These are phyloP conservation scores for Xyliphius kryptos DNA, from an alignment of 2,113 vertebrate genomes.

Conservation along the genomic window DNA sequence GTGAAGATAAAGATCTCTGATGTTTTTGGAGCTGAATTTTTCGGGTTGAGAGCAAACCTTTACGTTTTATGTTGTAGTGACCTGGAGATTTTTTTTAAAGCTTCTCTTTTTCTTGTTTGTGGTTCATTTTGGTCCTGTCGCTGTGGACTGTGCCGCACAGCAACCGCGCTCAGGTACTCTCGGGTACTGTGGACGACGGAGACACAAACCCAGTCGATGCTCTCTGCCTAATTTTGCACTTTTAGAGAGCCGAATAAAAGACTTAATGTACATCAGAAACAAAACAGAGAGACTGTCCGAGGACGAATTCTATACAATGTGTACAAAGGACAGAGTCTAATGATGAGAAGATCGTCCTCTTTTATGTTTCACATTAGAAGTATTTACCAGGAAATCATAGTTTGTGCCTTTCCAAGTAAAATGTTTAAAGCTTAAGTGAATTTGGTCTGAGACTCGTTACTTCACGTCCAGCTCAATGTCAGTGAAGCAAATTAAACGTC, in stretches of 20 bases:
- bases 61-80: constrained; percentile 66
- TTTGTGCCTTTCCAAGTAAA: constrained; percentile 81
- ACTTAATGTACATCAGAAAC: constrained; percentile 52
- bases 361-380: constrained; percentile 71
- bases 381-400: constrained; percentile 77
- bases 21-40: constrained; percentile 52
- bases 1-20: constrained; percentile 62
- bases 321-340: not conserved
- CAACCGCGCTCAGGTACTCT: constrained; percentile 74
- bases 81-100: constrained; percentile 58
- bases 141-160: constrained; percentile 69
- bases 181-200: constrained; percentile 70
- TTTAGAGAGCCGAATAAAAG: constrained; percentile 51
- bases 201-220: constrained; percentile 60
- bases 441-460: not conserved
- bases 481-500: no score
- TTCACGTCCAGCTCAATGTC: no score
- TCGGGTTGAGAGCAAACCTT: constrained; percentile 55
- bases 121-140: constrained; percentile 54
- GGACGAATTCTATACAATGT: constrained; percentile 53
- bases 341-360: constrained; percentile 53
- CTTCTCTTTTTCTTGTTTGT: constrained; percentile 14
- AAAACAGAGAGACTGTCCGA: constrained; percentile 64
- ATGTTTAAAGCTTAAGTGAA: constrained; percentile 64
- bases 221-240: constrained; percentile 71